phyloP scores from a whole-genome alignment of 35 echinoderm and acorn worm species.

The Stichopus chloronotus region DNA sequence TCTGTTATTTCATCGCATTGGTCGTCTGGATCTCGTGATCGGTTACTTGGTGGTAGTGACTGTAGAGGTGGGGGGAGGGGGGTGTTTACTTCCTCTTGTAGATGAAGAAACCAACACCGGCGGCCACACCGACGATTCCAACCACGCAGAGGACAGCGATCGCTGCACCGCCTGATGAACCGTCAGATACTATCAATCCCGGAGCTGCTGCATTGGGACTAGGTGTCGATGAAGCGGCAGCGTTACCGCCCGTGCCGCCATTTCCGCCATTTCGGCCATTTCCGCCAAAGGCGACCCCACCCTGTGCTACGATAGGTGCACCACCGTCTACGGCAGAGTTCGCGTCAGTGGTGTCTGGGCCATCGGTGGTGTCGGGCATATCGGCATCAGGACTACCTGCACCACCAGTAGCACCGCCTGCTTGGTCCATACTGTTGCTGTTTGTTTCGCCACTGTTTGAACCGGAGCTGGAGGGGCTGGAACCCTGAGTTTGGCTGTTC shows the following conservation, averaged over 20 bases:
- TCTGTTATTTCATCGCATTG: not conserved
- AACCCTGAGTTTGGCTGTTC: not conserved
- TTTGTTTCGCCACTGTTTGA: constrained; percentile 17
- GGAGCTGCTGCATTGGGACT: not conserved
- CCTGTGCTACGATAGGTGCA: constrained; percentile 6
- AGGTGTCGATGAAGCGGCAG: not conserved
- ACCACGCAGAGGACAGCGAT: constrained; percentile 18
- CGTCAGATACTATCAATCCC: not conserved
- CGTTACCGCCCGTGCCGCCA: not conserved
- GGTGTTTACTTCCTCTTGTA: constrained; percentile 27
- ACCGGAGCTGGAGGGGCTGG: not conserved
- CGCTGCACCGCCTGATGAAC: constrained; percentile 1
- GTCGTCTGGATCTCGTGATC: not conserved
- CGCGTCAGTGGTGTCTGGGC: not conserved
- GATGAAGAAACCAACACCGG: constrained; percentile 44
- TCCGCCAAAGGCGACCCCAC: not conserved
- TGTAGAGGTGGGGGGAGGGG: not conserved
- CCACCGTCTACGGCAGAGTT: not conserved
- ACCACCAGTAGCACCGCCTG: constrained; percentile 11
- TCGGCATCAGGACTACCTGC: not conserved
- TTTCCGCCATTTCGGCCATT: not conserved
- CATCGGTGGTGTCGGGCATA: not conserved
- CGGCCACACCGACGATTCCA: constrained; percentile 12
- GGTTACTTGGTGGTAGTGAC: not conserved
- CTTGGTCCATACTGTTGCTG: not conserved